Evolutionary conservation across 2,888 invertebrate species (phyloP), one percentile per base, ranked within the genome.

Genomic region (Macaria notata): DNA sequence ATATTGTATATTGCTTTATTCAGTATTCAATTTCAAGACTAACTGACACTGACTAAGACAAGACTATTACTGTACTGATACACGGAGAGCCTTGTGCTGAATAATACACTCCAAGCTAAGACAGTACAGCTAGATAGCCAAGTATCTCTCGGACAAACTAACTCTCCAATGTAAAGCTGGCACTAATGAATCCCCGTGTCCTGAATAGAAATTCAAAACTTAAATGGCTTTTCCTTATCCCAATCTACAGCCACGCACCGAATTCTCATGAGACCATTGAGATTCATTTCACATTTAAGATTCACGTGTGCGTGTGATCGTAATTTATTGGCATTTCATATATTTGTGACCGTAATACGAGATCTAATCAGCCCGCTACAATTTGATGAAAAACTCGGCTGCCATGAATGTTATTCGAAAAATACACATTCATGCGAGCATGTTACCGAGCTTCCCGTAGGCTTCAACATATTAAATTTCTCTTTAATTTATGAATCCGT

Each of bases 261-360:
- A 59, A 56, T 53, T 56, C 41, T 61, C 54, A 50, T 42, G 52
- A 62, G 47, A 55, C 59, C 61, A 51, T 61, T 61, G 45, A 53
- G 59, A 66, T 66, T 64, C 61, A 45, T 41, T 53, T 53, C 58
- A 52, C 64, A 62, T 64, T 62, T 58, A 55, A 9, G 49, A 58
- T 62, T 61, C 56, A 57, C 58, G 56, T 57, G 49, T 57, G 46
- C 46, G 50, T 48, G 44, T 43, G 54, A 42, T 53, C 49, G 44
- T 54, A 55, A 58, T 54, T 59, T 56, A 19, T 45, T 50, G 36
- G 44, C 8, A 8, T 44, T 4, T 9, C 19, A 50, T 45, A 45
- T 48, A n/a, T 48, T 29, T 9, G 6, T 38, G 52, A 56, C n/a
- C 46, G 49, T 56, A 33, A 48, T 48, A 52, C 51, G 19, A 42